Percentiles rank a stretch among this genome's conserved stretches.
Evolutionary conservation across 2,888 invertebrate species (phyloP).

Genomic region (Stenolophus ochropezus): DNA sequence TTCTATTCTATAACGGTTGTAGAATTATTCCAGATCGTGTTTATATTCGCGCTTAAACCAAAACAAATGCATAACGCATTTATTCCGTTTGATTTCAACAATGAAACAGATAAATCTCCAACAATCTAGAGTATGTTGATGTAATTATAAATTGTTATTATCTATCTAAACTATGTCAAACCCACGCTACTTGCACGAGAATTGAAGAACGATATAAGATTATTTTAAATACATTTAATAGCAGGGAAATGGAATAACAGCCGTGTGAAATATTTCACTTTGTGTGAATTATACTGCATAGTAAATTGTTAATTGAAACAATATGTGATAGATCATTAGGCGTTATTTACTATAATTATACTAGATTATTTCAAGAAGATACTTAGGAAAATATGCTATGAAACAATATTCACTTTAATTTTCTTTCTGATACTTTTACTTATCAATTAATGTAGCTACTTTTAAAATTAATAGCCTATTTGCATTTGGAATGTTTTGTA

Average conservation of each 20-base stretch:
- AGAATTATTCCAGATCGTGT: not conserved
- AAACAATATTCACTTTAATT: not conserved
- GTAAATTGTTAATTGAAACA: not conserved
- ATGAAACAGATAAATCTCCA: not conserved
- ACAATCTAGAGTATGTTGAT: not conserved
- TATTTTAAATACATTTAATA: slow-evolving; percentile 37
- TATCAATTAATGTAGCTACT: not conserved
- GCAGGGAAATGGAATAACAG: slow-evolving; percentile 14
- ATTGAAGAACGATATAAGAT: slow-evolving; percentile 31
- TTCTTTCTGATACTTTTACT: not conserved
- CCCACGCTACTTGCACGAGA: not conserved
- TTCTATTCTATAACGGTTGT: not conserved
- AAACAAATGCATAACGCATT: not conserved
- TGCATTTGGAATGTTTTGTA: too few relatives aligned
- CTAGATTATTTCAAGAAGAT: not conserved
- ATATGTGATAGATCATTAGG: not conserved
- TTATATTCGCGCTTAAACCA: not conserved
- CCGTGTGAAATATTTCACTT: slow-evolving; percentile 32
- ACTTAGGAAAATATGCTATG: not conserved
- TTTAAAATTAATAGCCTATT: too few relatives aligned
- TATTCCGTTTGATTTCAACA: not conserved
- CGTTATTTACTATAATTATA: not conserved
- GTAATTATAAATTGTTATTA: slow-evolving; percentile 29
- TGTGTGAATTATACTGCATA: not conserved
- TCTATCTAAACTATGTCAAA: slow-evolving; percentile 22